These are phyloP conservation scores for Phaethornis superciliosus DNA, from an alignment of 2,113 vertebrate species.

Conservation along the genomic window DNA sequence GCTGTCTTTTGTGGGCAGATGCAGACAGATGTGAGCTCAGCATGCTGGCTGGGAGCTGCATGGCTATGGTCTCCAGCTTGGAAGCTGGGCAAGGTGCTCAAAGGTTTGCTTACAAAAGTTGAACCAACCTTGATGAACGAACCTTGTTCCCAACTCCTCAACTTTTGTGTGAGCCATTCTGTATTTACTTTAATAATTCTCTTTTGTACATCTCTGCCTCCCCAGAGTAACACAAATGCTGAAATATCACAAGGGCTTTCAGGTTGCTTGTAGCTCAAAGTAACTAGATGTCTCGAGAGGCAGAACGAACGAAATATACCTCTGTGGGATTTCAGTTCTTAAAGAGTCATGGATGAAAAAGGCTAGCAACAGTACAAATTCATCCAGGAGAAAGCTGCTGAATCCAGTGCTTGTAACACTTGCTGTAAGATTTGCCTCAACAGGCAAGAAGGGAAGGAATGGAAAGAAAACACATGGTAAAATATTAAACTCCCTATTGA, in stretches of 20 bases:
- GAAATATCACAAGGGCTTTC: constrained; percentile 6
- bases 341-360: neutral
- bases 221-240: neutral
- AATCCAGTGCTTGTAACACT: constrained; percentile 24
- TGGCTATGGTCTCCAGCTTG: neutral
- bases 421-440: constrained; percentile 18
- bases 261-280: neutral
- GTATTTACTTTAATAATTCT: constrained; percentile 6
- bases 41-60: neutral
- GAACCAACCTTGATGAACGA: neutral
- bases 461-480: constrained; percentile 41
- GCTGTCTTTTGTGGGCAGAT: neutral
- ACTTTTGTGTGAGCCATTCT: neutral
- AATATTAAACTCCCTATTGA: constrained; percentile 33
- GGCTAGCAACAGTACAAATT: constrained; percentile 37
- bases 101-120: neutral
- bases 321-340: constrained; percentile 20
- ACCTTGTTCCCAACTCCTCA: neutral
- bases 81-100: neutral
- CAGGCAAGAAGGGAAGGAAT: neutral
- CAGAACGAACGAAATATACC: neutral
- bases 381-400: constrained; percentile 44
- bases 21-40: neutral
- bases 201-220: neutral
- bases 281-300: constrained; percentile 24